phyloP scores from a whole-genome alignment of 1,140 invertebrate genomes.

The Calosoma granatense region DNA sequence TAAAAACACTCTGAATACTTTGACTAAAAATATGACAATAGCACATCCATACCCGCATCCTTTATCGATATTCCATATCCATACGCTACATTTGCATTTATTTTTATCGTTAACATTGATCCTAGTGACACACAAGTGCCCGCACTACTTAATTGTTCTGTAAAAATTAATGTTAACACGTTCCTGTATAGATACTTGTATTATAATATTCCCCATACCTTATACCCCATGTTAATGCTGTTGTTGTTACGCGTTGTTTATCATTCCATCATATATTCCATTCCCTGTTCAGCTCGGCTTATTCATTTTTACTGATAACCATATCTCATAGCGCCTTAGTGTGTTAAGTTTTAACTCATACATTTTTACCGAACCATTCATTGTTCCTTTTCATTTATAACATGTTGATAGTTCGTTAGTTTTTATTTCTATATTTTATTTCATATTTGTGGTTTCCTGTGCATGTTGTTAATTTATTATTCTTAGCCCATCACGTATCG shows the following conservation, averaged over 20 bases:
- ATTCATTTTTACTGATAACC: too few species aligned
- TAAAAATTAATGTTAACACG: too few species aligned
- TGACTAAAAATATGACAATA: constrained; percentile 12
- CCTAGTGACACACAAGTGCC: constrained; percentile 48
- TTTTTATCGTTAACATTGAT: constrained; percentile 50
- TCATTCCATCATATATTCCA: too few species aligned
- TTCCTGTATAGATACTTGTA: too few species aligned
- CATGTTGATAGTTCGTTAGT: background rate
- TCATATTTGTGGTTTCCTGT: constrained; percentile 14
- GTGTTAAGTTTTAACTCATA: too few species aligned
- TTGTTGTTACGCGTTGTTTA: too few species aligned
- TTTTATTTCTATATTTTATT: constrained; percentile 37
- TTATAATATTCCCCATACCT: too few species aligned
- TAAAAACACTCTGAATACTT: constrained; percentile 29
- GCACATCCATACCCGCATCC: constrained; percentile 21
- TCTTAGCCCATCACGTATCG: constrained; percentile 27
- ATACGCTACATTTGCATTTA: constrained; percentile 48
- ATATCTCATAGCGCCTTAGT: too few species aligned
- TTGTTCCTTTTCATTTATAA: background rate
- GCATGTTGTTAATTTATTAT: constrained; percentile 17
- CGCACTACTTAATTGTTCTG: constrained; percentile 36
- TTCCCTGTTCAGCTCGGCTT: too few species aligned
- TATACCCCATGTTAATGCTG: too few species aligned
- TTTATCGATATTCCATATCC: constrained; percentile 41
- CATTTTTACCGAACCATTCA: too few species aligned